These are phyloP conservation scores for Cancer borealis DNA, from an alignment of 2,888 invertebrate genomes.

Conservation along the genomic window DNA sequence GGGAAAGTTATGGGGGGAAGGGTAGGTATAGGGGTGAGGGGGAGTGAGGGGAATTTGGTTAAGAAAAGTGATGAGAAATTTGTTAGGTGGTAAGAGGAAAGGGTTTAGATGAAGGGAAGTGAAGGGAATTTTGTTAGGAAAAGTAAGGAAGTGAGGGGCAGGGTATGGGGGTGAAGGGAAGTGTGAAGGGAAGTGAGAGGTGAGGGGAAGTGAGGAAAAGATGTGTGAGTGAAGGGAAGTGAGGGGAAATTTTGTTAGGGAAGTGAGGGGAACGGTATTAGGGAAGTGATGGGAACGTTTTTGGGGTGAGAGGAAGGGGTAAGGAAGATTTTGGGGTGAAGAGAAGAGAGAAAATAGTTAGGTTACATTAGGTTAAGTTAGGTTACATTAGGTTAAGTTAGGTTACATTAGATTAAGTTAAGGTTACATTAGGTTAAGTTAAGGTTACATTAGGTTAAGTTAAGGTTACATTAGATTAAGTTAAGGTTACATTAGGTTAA, in stretches of 20 bases:
- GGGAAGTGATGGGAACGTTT: neutral
- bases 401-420: too few relatives aligned
- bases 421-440: too few relatives aligned
- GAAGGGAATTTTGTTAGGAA: neutral
- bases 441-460: neutral
- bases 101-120: too few relatives aligned
- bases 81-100: too few relatives aligned
- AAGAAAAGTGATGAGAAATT: neutral
- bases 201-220: neutral
- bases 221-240: too few relatives aligned
- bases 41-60: neutral
- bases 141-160: neutral
- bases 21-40: neutral
- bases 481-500: too few relatives aligned
- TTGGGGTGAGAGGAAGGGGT: neutral
- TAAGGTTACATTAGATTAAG: neutral
- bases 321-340: neutral
- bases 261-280: neutral
- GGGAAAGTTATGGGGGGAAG: too few relatives aligned
- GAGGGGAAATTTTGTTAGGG: neutral
- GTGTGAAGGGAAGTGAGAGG: neutral
- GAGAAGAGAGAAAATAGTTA: too few relatives aligned
- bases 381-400: constrained; percentile 21
- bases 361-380: neutral
- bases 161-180: neutral